Evolutionary conservation across 2,888 invertebrate genomes (phyloP).

Genomic region (Thymelicus sylvestris): DNA sequence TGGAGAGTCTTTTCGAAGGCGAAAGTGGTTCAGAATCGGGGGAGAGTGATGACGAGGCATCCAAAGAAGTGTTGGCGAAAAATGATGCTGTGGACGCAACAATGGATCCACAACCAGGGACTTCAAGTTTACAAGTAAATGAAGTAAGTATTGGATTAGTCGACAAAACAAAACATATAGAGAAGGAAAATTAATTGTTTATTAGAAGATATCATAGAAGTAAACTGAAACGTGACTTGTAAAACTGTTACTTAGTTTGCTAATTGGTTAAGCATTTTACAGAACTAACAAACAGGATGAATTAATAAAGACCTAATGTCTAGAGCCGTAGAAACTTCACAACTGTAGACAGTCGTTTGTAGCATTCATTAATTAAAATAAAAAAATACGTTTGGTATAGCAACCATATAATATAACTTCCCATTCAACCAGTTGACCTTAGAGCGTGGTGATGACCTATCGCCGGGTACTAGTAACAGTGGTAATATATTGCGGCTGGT

Average conservation of each 20-base stretch:
- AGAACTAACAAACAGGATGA: no score
- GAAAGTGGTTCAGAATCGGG: slow-evolving; percentile 53
- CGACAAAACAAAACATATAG: no score
- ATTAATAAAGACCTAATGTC: no score
- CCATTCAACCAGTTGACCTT: not conserved
- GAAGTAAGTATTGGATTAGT: slow-evolving; percentile 4
- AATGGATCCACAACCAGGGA: slow-evolving; percentile 52
- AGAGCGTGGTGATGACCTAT: not conserved
- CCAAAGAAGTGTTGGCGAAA: slow-evolving; percentile 40
- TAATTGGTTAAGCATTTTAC: no score
- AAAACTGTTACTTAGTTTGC: no score
- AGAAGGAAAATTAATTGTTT: no score
- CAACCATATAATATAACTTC: not conserved
- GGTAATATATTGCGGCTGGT: slow-evolving; percentile 1
- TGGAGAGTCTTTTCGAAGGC: slow-evolving; percentile 20
- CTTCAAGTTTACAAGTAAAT: slow-evolving; percentile 47
- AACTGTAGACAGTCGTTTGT: no score
- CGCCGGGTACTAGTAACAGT: not conserved
- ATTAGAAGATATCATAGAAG: no score
- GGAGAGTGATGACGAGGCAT: slow-evolving; percentile 54
- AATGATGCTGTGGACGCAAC: slow-evolving; percentile 28
- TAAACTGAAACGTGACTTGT: no score
- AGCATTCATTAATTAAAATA: no score
- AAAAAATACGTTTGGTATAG: no score
- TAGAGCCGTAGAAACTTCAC: no score